A percentile compares a stretch with the other conserved stretches of the same genome.
Conservation (phyloP, 2,797 vertebrate genomes). For the Mus minutoides region DNA sequence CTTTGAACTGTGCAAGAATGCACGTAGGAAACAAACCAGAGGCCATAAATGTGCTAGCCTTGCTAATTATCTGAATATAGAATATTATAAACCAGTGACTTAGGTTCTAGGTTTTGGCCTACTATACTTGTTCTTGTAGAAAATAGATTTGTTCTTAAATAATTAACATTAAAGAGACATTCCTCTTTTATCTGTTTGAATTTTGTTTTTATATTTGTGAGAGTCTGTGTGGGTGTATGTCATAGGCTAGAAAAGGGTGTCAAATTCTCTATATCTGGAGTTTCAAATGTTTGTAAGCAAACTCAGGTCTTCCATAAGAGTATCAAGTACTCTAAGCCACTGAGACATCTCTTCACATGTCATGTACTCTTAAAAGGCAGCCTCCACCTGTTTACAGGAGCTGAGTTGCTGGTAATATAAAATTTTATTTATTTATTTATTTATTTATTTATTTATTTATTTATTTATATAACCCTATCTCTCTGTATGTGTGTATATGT, state of each 20-base stretch:
- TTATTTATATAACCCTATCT: too few species aligned
- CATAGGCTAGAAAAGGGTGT: background rate
- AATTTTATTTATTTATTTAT: background rate
- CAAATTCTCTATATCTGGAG: background rate
- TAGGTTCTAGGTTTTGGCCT: background rate
- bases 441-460: background rate
- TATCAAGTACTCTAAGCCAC: background rate
- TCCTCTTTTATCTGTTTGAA: background rate
- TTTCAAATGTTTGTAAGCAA: background rate
- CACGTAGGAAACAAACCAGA: background rate
- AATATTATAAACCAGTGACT: constrained; percentile 20
- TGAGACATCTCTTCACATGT: background rate
- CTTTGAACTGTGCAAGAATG: constrained; percentile 29
- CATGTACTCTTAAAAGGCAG: background rate
- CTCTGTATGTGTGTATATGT: background rate
- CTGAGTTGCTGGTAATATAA: background rate
- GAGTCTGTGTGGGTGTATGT: background rate
- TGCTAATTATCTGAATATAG: constrained; percentile 8
- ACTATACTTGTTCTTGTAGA: constrained; percentile 6
- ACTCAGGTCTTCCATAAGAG: background rate
- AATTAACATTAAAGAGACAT: constrained; percentile 23
- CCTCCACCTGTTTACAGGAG: background rate
- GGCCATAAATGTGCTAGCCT: background rate
- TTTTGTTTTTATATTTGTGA: background rate
- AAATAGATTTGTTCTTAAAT: background rate